Evolutionary conservation across 1,140 invertebrate genomes (phyloP).

Genomic region (Oryctes rhinoceros): DNA sequence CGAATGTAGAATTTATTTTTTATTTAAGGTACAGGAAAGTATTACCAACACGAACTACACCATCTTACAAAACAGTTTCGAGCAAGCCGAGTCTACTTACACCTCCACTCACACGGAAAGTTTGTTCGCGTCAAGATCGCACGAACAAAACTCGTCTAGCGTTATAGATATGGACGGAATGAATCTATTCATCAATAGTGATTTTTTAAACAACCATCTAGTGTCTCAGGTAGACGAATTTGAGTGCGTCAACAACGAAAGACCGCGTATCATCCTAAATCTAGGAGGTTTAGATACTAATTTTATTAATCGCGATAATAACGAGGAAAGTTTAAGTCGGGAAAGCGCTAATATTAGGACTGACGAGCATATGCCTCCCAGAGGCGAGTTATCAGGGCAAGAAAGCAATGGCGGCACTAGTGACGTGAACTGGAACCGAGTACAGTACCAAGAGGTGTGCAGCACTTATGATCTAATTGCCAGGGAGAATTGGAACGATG

Average conservation of each 20-base stretch:
- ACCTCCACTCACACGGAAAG: constrained; percentile 20
- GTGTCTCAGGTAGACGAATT: constrained; percentile 55
- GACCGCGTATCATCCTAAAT: constrained; percentile 54
- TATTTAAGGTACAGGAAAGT: constrained; percentile 19
- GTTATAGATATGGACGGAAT: constrained; percentile 56
- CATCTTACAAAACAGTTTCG: constrained; percentile 16
- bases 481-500: constrained; percentile 72
- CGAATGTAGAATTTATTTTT: not conserved
- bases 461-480: constrained; percentile 74
- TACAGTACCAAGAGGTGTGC: constrained; percentile 61
- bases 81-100: constrained; percentile 11
- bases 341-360: constrained; percentile 78
- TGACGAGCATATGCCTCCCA: constrained; percentile 84
- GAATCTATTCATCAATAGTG: constrained; percentile 53
- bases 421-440: constrained; percentile 57
- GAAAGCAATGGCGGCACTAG: constrained; percentile 74
- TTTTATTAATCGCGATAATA: constrained; percentile 58
- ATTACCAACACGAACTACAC: constrained; percentile 29
- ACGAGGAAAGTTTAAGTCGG: constrained; percentile 67
- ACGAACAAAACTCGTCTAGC: constrained; percentile 24
- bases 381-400: constrained; percentile 76
- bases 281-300: constrained; percentile 49
- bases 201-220: constrained; percentile 52
- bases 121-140: not conserved
- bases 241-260: constrained; percentile 49